Evolutionary conservation across 2,113 vertebrate genomes (phyloP).

Genomic region (Chaenocephalus aceratus): DNA sequence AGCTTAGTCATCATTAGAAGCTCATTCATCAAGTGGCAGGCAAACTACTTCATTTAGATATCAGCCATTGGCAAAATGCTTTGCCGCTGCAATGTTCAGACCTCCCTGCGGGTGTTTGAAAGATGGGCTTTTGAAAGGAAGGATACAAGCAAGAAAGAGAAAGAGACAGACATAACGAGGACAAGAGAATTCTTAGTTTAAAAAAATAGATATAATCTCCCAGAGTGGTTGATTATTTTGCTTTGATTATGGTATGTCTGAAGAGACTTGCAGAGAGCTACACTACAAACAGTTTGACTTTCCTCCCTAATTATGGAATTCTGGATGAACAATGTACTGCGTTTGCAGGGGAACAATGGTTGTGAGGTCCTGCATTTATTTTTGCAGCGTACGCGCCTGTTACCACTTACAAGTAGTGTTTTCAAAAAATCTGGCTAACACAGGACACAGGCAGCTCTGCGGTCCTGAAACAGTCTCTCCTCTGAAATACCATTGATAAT

Average conservation of each 20-base stretch:
- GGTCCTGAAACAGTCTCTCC: slow-evolving; percentile 57
- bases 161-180: slow-evolving; percentile 40
- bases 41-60: slow-evolving; percentile 65
- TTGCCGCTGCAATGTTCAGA: slow-evolving; percentile 45
- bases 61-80: slow-evolving; percentile 64
- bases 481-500: slow-evolving; percentile 72
- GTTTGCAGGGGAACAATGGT: slow-evolving; percentile 73
- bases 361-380: slow-evolving; percentile 80
- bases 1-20: slow-evolving; percentile 73
- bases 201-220: slow-evolving; percentile 65
- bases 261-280: slow-evolving; percentile 65
- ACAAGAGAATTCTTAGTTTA: slow-evolving; percentile 42
- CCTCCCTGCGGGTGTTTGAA: slow-evolving; percentile 55
- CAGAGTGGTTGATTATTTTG: slow-evolving; percentile 80
- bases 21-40: slow-evolving; percentile 72
- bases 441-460: slow-evolving; percentile 45
- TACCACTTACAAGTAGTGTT: slow-evolving; percentile 77
- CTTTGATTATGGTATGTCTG: slow-evolving; percentile 81
- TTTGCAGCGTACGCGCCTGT: slow-evolving; percentile 77
- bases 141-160: slow-evolving; percentile 39
- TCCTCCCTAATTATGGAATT: slow-evolving; percentile 84
- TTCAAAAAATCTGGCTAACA: slow-evolving; percentile 71
- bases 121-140: slow-evolving; percentile 46
- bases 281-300: slow-evolving; percentile 80
- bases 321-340: slow-evolving; percentile 73